Base-by-base conservation (phyloP, 2,888 invertebrate species). In the Mesoligia furuncula region DNA sequence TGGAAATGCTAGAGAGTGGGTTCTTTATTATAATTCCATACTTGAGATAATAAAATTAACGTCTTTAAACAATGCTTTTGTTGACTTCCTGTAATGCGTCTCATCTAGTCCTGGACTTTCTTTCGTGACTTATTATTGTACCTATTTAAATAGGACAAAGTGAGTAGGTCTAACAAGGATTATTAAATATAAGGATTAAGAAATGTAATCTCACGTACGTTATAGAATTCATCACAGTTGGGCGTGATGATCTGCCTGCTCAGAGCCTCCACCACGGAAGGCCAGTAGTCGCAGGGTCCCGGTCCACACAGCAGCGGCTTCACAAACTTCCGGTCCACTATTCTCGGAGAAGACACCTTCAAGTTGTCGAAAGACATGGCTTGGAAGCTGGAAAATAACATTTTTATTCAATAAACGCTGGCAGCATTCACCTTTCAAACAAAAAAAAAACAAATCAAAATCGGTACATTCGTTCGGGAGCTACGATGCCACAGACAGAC, bases 221-320 rank as follows among this genome's bases (percentile, higher is more conserved):
- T 85, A 81, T 88, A 94, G 59, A 93, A 91, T 81, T 95, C 96
- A 77, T 96, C 95, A 70, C 95, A 95, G 54, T 93, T 80, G 3
- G 95, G 93, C 2, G 95, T 90, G 24, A 96, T 61, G 13, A 95
- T 85, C 1, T 95, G 94, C 20, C 87, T 92, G 17, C 88, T 88
- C 24, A 95, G 86, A 2, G 95, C 95, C 74, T 94, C 93, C 4
- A 81, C 77, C 2, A 96, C 94, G 0, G 96, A 95, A 0, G 96
- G 96, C 93, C 93, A 94, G 4, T 95, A 75, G 73, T 96, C 94
- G 42, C 92, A 91, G 0, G 96, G 96, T 0, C 96, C 96, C 0
- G 96, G 95, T 0, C 96, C 96, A 81, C 95, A 96, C 2, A 96
- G 85, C 31, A 93, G 80, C 0, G 94, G 94, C 79, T 94, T 93